phyloP scores from a whole-genome alignment of 2,888 invertebrate species.

The Suillia variegata region DNA sequence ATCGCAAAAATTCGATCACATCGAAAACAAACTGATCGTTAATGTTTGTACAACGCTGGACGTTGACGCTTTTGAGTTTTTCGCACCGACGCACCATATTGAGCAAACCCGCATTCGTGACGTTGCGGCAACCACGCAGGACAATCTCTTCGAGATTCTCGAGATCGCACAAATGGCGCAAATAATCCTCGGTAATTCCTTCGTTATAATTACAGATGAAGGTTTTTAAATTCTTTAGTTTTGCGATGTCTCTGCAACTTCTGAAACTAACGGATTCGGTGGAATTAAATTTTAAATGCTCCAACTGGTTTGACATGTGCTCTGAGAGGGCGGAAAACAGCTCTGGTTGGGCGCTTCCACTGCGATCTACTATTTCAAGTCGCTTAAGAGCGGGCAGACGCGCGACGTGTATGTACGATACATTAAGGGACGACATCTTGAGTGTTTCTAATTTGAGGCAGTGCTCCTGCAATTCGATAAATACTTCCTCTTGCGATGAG shows the following conservation, averaged over 20 bases:
- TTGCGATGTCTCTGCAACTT: slow-evolving; percentile 5
- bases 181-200: slow-evolving; percentile 12
- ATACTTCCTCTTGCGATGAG: background rate
- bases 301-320: slow-evolving; percentile 18
- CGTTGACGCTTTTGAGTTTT: slow-evolving; percentile 18
- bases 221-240: slow-evolving; percentile 11
- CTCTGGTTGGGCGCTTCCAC: background rate
- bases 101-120: slow-evolving; percentile 19
- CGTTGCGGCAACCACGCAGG: slow-evolving; percentile 9
- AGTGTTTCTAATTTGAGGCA: background rate
- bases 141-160: slow-evolving; percentile 21
- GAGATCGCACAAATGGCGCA: slow-evolving; percentile 16
- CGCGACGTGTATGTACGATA: slow-evolving; percentile 14
- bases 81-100: slow-evolving; percentile 10
- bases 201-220: slow-evolving; percentile 15
- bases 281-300: slow-evolving; percentile 19
- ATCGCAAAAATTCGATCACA: slow-evolving; percentile 12
- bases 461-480: background rate
- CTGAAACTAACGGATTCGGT: slow-evolving; percentile 13
- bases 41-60: slow-evolving; percentile 21
- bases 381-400: slow-evolving; percentile 19
- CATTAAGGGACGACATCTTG: background rate
- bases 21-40: slow-evolving; percentile 15
- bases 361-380: slow-evolving; percentile 9
- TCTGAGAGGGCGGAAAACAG: slow-evolving; percentile 12